Base-by-base conservation (phyloP, 1,140 invertebrate species). In the Tetramorium alpestre region DNA sequence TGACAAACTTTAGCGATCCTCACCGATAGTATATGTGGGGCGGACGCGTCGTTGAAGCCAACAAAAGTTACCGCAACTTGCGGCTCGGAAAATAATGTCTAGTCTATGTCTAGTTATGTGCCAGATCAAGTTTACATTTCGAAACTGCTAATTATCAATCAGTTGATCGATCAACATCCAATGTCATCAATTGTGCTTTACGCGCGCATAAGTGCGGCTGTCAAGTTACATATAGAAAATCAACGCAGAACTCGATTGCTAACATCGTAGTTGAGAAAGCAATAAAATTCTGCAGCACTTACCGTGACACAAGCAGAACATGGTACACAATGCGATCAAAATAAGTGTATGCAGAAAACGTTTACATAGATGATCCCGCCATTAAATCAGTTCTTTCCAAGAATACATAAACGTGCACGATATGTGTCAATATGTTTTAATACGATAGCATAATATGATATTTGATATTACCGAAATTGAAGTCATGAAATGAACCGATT, bases 211-310 rank as follows among this genome's bases (percentile, higher is more conserved):
- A 73, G 54, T 82, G 49, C 56, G 69, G 25, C 51, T 75, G 8
- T 56, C 33, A n/a, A 72, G 25, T 38, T 72, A 22, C n/a, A 60
- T 60, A 33, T 16, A 44, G 7, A 73, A 58, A 73, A 33, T 33
- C 44, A 56, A 56, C 5, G 44, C 33, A 73, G 13, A 49, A 47
- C 18, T 60, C 41, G 62, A 80, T 58, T 33, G 58, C 44, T 47
- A 8, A 62, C 80, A 18, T 62, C 25, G 44, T 41, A 25, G 10
- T 44, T n/a, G 49, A 41, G 54, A 33, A 77, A 54, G 72, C 62
- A 80, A 80, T 60, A 56, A 65, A 58, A 85, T 82, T 67, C 80
- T 82, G 67, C 80, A 73, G 54, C 73, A 77, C 84, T 85, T 77
- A 85, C 84, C 72, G 84, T 78, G 84, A 80, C 47, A 69, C 75